phyloP scores from a whole-genome alignment of 2,888 invertebrate genomes.

The Tachina lurida region DNA sequence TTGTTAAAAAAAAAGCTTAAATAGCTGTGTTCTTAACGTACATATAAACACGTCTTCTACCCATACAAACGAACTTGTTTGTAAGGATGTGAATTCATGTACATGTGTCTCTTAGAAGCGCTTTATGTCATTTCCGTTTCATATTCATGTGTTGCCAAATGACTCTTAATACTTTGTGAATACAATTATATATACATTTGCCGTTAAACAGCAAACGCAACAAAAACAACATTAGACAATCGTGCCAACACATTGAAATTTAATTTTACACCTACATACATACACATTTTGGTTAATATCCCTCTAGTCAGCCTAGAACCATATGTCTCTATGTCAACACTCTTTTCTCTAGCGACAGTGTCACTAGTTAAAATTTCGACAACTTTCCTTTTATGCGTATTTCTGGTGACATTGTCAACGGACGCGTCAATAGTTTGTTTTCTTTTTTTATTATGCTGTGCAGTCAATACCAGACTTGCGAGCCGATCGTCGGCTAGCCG shows the following conservation, averaged over 20 bases:
- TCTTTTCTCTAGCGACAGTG: no score
- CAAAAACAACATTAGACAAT: background rate
- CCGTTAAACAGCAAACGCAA: background rate
- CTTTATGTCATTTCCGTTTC: conserved; percentile 49
- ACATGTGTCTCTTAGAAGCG: background rate
- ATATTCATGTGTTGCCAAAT: conserved; percentile 40
- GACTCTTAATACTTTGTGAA: conserved; percentile 46
- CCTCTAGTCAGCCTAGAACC: no score
- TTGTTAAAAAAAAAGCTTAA: conserved; percentile 21
- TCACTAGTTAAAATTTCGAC: no score
- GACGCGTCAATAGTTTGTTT: no score
- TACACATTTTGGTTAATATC: background rate
- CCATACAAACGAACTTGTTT: background rate
- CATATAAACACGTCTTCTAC: background rate
- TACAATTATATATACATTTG: conserved; percentile 48
- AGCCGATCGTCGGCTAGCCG: no score
- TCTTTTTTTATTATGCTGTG: no score
- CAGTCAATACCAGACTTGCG: no score
- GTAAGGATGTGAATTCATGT: background rate
- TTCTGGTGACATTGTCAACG: no score
- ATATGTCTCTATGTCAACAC: no score
- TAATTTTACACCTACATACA: background rate
- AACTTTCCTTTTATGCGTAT: no score
- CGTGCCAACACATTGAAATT: background rate
- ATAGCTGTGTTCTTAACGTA: conserved; percentile 14